Evolutionary conservation across 2,113 vertebrate genomes (phyloP).

Genomic region (Nothobranchius kuhntae): DNA sequence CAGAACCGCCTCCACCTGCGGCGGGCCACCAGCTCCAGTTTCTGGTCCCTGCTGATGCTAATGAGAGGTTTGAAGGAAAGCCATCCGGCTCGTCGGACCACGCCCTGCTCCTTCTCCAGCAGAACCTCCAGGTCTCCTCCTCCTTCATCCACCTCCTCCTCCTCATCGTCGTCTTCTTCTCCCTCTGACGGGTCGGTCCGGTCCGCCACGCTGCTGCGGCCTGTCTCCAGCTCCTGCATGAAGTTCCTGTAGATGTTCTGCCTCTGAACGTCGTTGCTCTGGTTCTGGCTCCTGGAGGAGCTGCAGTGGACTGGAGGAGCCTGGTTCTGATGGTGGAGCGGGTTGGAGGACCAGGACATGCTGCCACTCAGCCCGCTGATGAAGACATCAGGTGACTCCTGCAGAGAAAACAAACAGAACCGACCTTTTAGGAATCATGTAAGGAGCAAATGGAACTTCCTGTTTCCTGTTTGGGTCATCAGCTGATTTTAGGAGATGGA

Average conservation of each 20-base stretch:
- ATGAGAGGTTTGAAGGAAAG: constrained; percentile 91
- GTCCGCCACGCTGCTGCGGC: constrained; percentile 43
- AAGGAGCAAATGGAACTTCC: too few species aligned
- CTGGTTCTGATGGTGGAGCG: constrained; percentile 49
- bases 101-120: constrained; percentile 90
- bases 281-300: constrained; percentile 62
- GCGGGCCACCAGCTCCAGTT: constrained; percentile 87
- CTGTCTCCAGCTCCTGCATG: constrained; percentile 89
- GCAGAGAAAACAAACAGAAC: constrained; percentile 19
- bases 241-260: constrained; percentile 92
- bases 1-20: constrained; percentile 92
- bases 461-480: too few species aligned
- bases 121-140: constrained; percentile 81
- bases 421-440: too few species aligned
- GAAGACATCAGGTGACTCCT: constrained; percentile 84
- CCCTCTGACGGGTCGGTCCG: constrained; percentile 59
- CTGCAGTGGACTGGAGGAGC: constrained; percentile 58
- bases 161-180: constrained; percentile 48
- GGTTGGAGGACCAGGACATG: constrained; percentile 75
- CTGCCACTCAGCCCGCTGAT: constrained; percentile 69
- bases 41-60: constrained; percentile 88
- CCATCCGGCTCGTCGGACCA: constrained; percentile 91
- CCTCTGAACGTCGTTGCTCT: constrained; percentile 72
- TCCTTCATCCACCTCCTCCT: constrained; percentile 25
- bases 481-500: too few species aligned